These are phyloP conservation scores for Varanus salvator DNA, from an alignment of 2,113 vertebrate species.

Conservation along the genomic window DNA sequence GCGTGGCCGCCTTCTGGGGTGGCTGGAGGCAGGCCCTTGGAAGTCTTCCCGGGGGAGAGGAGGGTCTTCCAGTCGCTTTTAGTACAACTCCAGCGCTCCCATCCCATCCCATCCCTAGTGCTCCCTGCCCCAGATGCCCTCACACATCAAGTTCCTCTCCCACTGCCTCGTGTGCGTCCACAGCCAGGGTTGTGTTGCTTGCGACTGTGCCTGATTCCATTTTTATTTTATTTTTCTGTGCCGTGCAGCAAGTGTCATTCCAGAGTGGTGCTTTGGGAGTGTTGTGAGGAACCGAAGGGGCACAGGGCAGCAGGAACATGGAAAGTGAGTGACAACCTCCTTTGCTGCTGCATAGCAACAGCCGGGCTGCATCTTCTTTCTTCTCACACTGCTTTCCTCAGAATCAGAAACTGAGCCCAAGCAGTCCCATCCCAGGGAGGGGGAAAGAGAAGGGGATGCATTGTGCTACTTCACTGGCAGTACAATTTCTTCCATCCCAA, in stretches of 20 bases:
- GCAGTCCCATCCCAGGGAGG: background rate
- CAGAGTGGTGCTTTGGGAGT: background rate
- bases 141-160: background rate
- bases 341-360: conserved; percentile 22
- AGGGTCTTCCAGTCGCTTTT: background rate
- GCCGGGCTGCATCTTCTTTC: background rate
- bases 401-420: background rate
- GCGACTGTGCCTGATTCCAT: background rate
- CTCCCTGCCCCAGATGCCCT: background rate
- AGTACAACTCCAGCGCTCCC: no score
- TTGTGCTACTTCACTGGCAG: background rate
- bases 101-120: no score
- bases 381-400: background rate
- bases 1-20: background rate
- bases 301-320: conserved; percentile 6
- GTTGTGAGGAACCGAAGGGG: background rate
- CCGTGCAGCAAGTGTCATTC: conserved; percentile 6
- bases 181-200: background rate
- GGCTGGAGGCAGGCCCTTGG: background rate
- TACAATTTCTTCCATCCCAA: background rate
- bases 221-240: background rate
- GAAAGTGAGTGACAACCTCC: conserved; percentile 27
- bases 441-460: background rate
- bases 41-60: background rate
- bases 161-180: no score